phyloP scores from a whole-genome alignment of 2,113 vertebrate genomes.

The Mohoua ochrocephala region DNA sequence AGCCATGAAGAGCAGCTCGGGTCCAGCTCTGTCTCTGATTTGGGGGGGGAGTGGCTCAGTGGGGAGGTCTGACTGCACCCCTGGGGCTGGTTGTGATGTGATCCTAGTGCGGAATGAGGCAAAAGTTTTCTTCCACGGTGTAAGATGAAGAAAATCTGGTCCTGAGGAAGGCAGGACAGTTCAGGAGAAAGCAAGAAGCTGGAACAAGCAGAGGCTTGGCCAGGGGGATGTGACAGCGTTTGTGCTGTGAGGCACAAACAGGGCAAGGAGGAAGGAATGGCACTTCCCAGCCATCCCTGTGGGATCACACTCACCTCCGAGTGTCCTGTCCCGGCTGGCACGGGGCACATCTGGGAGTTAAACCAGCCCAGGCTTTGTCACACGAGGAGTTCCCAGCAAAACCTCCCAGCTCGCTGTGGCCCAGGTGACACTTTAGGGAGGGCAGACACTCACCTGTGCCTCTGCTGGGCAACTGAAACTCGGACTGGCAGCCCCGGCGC shows the following conservation, averaged over 20 bases:
- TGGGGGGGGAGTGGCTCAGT: too few relatives aligned
- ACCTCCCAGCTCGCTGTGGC: accelerated
- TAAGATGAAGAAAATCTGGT: neutral
- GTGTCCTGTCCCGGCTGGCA: neutral
- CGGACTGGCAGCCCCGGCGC: neutral
- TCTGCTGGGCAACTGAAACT: neutral
- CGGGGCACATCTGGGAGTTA: neutral
- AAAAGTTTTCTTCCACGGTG: neutral
- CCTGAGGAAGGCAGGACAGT: neutral
- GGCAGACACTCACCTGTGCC: neutral
- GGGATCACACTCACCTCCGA: neutral
- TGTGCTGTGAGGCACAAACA: neutral
- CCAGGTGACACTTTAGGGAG: neutral
- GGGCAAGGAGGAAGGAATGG: neutral
- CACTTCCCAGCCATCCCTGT: neutral
- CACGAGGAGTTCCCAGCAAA: neutral
- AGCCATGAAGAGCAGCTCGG: neutral
- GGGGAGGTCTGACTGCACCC: neutral
- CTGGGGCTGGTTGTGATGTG: neutral
- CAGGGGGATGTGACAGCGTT: neutral
- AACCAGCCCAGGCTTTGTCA: neutral
- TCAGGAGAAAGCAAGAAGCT: neutral
- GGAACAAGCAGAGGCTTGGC: neutral
- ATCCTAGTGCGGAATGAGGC: accelerated
- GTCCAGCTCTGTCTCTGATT: neutral